Conservation (phyloP, 2,888 invertebrate species). For the Coelinius sp. region DNA sequence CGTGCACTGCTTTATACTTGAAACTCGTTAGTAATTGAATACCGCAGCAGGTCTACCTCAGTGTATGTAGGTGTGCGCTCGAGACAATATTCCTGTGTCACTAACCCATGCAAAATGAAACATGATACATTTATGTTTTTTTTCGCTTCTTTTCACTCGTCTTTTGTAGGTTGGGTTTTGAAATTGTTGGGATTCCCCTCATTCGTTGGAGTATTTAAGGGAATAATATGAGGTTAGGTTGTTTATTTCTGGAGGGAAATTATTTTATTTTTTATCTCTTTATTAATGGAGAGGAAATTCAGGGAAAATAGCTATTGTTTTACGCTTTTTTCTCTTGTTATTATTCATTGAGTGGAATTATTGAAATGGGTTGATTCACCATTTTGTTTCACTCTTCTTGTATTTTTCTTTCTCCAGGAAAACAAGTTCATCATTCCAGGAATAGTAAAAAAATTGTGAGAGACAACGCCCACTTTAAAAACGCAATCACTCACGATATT, state of each 20-base stretch:
- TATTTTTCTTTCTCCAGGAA: neutral
- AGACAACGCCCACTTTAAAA: constrained; percentile 17
- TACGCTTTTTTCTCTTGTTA: no score
- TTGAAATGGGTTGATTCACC: no score
- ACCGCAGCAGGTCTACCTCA: constrained; percentile 42
- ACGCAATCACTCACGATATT: constrained; percentile 19
- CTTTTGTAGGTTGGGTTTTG: neutral
- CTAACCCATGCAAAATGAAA: constrained; percentile 32
- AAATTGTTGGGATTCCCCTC: constrained; percentile 7
- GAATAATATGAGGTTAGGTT: constrained; percentile 6
- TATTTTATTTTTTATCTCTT: neutral
- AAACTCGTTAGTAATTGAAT: constrained; percentile 59
- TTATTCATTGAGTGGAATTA: no score
- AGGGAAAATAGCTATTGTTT: no score
- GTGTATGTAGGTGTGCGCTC: constrained; percentile 43
- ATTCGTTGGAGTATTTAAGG: constrained; percentile 10
- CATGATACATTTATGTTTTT: constrained; percentile 27
- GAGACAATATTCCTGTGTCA: constrained; percentile 50
- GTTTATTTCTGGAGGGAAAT: neutral
- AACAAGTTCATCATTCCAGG: neutral
- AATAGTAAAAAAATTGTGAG: neutral
- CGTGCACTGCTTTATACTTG: constrained; percentile 50
- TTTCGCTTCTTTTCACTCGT: neutral
- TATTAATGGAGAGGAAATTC: no score
- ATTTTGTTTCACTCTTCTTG: neutral